Percentiles rank a stretch among this genome's conserved stretches.
These are phyloP conservation scores for Bombus pascuorum DNA, from an alignment of 1,140 invertebrate genomes.

Conservation along the genomic window DNA sequence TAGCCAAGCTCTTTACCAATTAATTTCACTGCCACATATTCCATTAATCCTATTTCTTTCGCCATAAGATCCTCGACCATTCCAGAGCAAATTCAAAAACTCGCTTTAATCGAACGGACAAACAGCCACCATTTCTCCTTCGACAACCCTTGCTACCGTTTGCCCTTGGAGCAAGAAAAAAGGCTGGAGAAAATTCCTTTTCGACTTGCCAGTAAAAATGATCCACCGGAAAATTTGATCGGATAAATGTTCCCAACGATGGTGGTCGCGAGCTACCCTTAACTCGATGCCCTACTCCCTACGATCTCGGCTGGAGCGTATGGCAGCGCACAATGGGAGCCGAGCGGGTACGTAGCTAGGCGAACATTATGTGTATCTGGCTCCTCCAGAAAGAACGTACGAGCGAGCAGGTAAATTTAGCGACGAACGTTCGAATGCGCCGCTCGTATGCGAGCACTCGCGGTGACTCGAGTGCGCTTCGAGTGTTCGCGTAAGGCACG, in stretches of 20 bases:
- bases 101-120: background rate
- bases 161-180: background rate
- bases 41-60: background rate
- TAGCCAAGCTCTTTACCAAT: too few species aligned
- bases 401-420: constrained; percentile 56
- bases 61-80: too few species aligned
- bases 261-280: constrained; percentile 36
- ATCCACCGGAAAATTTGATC: constrained; percentile 30
- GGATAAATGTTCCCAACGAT: constrained; percentile 48
- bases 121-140: background rate
- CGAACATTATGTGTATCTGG: constrained; percentile 56
- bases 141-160: background rate
- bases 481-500: constrained; percentile 72
- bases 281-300: constrained; percentile 12
- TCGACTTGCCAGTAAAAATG: background rate
- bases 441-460: constrained; percentile 55
- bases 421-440: constrained; percentile 63
- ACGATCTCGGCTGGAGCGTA: background rate
- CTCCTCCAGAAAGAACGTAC: constrained; percentile 56
- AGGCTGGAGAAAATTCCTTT: background rate
- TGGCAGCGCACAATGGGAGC: constrained; percentile 7
- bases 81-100: background rate
- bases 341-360: constrained; percentile 8
- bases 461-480: constrained; percentile 68
- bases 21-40: too few species aligned